phyloP scores from a whole-genome alignment of 2,888 invertebrate genomes.

The Ptilodon capucinus region DNA sequence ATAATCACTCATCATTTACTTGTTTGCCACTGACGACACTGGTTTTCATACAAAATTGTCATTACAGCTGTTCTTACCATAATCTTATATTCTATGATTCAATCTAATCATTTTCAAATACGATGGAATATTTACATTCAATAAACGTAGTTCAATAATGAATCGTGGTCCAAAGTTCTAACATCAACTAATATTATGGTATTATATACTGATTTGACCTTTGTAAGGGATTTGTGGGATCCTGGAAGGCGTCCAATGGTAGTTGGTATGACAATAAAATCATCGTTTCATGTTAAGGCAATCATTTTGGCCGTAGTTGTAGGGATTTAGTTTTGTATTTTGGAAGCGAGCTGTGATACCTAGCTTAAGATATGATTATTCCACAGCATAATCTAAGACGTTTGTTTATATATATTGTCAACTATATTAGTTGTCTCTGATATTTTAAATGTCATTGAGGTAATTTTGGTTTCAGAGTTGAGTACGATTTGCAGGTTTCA shows the following conservation, averaged over 20 bases:
- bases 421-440: too few species aligned
- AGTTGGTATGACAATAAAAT: constrained; percentile 16
- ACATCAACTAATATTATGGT: constrained; percentile 15
- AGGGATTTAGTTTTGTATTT: neutral
- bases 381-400: neutral
- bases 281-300: constrained; percentile 14
- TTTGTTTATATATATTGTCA: too few species aligned
- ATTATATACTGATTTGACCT: constrained; percentile 25
- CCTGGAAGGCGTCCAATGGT: constrained; percentile 26
- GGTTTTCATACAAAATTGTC: too few species aligned
- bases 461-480: too few species aligned
- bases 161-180: neutral
- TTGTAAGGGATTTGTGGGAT: constrained; percentile 24
- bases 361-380: neutral
- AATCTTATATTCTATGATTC: too few species aligned
- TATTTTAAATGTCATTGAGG: too few species aligned
- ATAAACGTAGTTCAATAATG: neutral
- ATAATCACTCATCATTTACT: too few species aligned
- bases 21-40: too few species aligned
- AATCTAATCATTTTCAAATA: too few species aligned
- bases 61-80: too few species aligned
- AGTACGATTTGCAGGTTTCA: too few species aligned
- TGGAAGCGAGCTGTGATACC: neutral
- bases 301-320: neutral
- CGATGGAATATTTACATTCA: neutral